These are phyloP conservation scores for Matsumyia berberina DNA, from an alignment of 2,888 invertebrate species.

Conservation along the genomic window DNA sequence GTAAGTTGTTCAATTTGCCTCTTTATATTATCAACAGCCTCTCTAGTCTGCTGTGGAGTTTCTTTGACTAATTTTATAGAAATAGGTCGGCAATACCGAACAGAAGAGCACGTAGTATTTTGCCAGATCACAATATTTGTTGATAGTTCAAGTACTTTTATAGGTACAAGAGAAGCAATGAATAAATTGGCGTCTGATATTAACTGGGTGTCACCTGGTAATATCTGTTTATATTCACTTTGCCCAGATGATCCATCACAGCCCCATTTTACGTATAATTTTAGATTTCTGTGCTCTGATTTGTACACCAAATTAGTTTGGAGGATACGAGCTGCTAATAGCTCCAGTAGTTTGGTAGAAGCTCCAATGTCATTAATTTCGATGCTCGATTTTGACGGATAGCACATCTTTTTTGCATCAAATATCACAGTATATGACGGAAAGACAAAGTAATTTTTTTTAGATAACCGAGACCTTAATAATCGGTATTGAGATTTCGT, in stretches of 20 bases:
- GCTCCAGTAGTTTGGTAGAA: too few species aligned
- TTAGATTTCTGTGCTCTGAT: slow-evolving; percentile 8
- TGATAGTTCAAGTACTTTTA: slow-evolving; percentile 10
- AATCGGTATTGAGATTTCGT: slow-evolving; percentile 4
- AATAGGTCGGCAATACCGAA: slow-evolving; percentile 8
- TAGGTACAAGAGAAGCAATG: slow-evolving; percentile 4
- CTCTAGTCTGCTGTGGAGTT: slow-evolving; percentile 13
- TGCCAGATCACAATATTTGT: slow-evolving; percentile 11
- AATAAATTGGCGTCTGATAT: slow-evolving; percentile 9
- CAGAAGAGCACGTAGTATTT: neutral
- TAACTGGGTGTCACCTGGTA: slow-evolving; percentile 6
- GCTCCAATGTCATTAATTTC: slow-evolving; percentile 6
- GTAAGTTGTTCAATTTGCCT: neutral
- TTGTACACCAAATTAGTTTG: neutral
- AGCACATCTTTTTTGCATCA: slow-evolving; percentile 12
- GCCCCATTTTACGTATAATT: slow-evolving; percentile 10
- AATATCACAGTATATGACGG: slow-evolving; percentile 14
- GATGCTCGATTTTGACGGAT: slow-evolving; percentile 12
- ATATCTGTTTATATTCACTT: slow-evolving; percentile 9
- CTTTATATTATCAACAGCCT: slow-evolving; percentile 7
- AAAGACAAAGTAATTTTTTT: slow-evolving; percentile 20
- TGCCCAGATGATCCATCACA: too few species aligned
- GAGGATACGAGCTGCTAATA: too few species aligned
- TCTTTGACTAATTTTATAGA: slow-evolving; percentile 11
- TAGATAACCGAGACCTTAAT: slow-evolving; percentile 4